These are phyloP conservation scores for Belonocnema kinseyi DNA, from an alignment of 1,140 invertebrate species.

Conservation along the genomic window DNA sequence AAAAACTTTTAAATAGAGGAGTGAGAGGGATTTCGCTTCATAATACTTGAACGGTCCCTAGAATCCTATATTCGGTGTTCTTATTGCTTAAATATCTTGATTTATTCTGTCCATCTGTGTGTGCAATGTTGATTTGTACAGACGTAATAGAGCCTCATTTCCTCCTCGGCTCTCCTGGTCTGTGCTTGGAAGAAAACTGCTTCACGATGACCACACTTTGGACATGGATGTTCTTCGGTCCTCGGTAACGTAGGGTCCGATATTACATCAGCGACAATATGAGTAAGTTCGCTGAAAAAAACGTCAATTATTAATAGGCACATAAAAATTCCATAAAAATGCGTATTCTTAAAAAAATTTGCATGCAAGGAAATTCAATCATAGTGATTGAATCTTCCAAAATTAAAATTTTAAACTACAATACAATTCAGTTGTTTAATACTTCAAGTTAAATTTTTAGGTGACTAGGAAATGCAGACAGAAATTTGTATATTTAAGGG, in stretches of 20 bases:
- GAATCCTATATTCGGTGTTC: not conserved
- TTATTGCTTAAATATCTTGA: constrained; percentile 32
- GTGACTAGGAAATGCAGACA: not conserved
- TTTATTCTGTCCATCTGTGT: constrained; percentile 98
- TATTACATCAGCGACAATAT: constrained; percentile 98
- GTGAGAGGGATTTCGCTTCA: too few species aligned
- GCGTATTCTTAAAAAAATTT: too few species aligned
- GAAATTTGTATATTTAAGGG: not conserved
- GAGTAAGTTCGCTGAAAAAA: constrained; percentile 91
- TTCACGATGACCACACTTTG: constrained; percentile 94
- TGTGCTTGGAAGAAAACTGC: constrained; percentile 97
- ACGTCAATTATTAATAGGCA: not conserved
- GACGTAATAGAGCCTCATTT: constrained; percentile 99
- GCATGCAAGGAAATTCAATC: too few species aligned
- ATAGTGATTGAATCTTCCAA: too few species aligned
- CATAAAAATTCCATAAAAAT: not conserved
- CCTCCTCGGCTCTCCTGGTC: constrained; percentile 96
- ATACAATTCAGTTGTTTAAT: not conserved
- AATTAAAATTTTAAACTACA: not conserved
- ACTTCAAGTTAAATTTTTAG: constrained; percentile 2
- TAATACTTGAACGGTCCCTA: too few species aligned
- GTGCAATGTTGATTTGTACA: constrained; percentile 95
- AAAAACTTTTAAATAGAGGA: constrained; percentile 6
- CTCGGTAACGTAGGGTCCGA: constrained; percentile 98
- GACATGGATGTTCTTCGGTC: constrained; percentile 98